phyloP scores from a whole-genome alignment of 2,797 vertebrate species.

The Cottoperca gobio region DNA sequence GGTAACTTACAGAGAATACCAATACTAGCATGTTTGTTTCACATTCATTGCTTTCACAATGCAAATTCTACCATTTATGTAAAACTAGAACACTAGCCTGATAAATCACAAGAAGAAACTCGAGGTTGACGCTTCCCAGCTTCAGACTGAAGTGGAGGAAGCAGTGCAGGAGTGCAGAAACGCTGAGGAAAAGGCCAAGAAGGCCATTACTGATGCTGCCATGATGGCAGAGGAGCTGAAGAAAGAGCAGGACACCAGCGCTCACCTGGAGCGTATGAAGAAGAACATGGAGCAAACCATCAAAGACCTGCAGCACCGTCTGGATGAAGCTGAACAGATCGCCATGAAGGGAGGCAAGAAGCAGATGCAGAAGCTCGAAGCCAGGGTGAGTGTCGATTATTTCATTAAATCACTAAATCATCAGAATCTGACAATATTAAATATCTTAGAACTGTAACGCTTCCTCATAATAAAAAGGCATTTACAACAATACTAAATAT shows the following conservation, averaged over 20 bases:
- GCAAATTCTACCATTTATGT: background rate
- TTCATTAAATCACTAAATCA: background rate
- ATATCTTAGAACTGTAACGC: too few relatives aligned
- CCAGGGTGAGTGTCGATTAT: conserved; percentile 80
- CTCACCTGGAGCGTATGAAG: conserved; percentile 94
- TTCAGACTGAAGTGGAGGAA: conserved; percentile 88
- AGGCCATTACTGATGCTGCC: conserved; percentile 93
- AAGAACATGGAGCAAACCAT: conserved; percentile 87
- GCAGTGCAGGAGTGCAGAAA: conserved; percentile 90
- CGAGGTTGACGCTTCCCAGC: conserved; percentile 86
- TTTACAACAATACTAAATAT: background rate
- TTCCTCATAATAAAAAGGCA: too few relatives aligned
- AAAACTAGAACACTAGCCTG: conserved; percentile 90
- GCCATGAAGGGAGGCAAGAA: conserved; percentile 92
- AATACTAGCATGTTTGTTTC: too few relatives aligned
- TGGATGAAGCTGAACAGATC: conserved; percentile 92
- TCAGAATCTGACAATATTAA: background rate
- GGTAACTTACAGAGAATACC: conserved; percentile 79
- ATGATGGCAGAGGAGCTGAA: conserved; percentile 95
- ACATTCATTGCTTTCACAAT: background rate
- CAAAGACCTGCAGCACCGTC: conserved; percentile 92
- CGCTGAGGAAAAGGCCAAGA: conserved; percentile 94
- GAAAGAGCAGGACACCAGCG: conserved; percentile 93
- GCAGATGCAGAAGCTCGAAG: conserved; percentile 90
- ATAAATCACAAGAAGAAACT: conserved; percentile 92